Percentiles rank a stretch among this genome's conserved stretches.
These are phyloP conservation scores for Poeciliopsis presidionis DNA, from an alignment of 2,797 vertebrate species.

Conservation along the genomic window DNA sequence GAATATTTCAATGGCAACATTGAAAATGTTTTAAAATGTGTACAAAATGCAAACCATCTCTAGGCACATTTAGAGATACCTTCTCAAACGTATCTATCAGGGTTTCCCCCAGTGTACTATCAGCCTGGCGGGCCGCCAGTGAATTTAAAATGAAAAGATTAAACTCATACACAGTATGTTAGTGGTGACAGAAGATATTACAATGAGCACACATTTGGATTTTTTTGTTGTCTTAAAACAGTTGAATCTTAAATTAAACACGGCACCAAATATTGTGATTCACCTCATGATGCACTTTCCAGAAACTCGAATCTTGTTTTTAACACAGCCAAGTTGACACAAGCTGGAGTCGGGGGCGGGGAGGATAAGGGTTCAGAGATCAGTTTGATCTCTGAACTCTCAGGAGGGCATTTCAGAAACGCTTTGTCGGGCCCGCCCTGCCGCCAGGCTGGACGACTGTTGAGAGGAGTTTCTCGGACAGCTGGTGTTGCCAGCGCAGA, in stretches of 20 bases:
- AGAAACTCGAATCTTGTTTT: not conserved
- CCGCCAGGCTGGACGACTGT: not conserved
- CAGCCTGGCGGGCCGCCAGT: too few relatives aligned
- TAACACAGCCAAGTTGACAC: not conserved
- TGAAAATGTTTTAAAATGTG: too few relatives aligned
- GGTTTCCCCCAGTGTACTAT: too few relatives aligned
- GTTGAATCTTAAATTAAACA: not conserved
- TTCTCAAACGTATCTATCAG: not conserved
- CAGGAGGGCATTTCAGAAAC: not conserved
- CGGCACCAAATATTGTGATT: not conserved
- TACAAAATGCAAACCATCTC: too few relatives aligned
- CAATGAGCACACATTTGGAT: not conserved
- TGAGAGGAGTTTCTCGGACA: not conserved
- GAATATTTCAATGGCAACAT: too few relatives aligned
- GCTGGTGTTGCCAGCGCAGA: not conserved
- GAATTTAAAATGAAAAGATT: not conserved
- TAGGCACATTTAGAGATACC: too few relatives aligned
- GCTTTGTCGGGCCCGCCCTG: not conserved
- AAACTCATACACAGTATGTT: not conserved
- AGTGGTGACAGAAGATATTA: not conserved
- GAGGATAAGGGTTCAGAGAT: not conserved
- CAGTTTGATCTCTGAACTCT: not conserved
- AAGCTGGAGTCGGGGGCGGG: not conserved
- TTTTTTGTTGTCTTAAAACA: too few relatives aligned
- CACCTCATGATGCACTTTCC: too few relatives aligned